Percentiles rank a stretch among this genome's conserved stretches.
phyloP scores from a whole-genome alignment of 2,113 vertebrate species.

The Leucoraja erinaceus region DNA sequence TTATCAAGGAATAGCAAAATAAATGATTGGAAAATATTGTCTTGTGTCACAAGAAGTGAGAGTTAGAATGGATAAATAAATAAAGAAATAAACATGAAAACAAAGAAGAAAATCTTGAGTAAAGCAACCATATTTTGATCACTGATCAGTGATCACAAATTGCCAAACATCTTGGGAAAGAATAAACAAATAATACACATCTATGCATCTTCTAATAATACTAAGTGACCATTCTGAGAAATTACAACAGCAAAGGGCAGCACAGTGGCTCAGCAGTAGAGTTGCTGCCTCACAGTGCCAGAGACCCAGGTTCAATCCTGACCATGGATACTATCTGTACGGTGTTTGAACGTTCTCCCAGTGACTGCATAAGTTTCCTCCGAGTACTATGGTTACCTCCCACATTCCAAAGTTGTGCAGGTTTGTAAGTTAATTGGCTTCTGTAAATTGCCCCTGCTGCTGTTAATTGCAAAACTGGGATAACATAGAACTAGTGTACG shows the following conservation, averaged over 20 bases:
- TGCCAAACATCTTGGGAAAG: not conserved
- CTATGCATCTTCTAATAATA: not conserved
- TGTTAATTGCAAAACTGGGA: too few relatives aligned
- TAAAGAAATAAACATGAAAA: not conserved
- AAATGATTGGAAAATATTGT: not conserved
- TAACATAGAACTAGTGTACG: too few relatives aligned
- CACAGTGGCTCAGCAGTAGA: too few relatives aligned
- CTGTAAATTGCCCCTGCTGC: too few relatives aligned
- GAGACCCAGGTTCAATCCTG: too few relatives aligned
- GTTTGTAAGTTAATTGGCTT: too few relatives aligned
- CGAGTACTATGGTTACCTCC: too few relatives aligned
- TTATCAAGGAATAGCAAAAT: not conserved
- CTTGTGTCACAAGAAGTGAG: not conserved
- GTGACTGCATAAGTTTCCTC: too few relatives aligned
- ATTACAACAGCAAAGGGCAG: not conserved
- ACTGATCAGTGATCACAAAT: not conserved
- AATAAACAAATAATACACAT: not conserved
- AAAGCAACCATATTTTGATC: not conserved
- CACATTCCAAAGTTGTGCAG: too few relatives aligned
- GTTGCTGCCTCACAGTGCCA: too few relatives aligned
- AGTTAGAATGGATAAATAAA: not conserved
- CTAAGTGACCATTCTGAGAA: not conserved
- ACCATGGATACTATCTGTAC: too few relatives aligned
- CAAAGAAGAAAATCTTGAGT: not conserved
- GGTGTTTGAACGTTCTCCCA: too few relatives aligned